These are phyloP conservation scores for Rhadina sibilatrix DNA, from an alignment of 2,113 vertebrate genomes.

Conservation along the genomic window DNA sequence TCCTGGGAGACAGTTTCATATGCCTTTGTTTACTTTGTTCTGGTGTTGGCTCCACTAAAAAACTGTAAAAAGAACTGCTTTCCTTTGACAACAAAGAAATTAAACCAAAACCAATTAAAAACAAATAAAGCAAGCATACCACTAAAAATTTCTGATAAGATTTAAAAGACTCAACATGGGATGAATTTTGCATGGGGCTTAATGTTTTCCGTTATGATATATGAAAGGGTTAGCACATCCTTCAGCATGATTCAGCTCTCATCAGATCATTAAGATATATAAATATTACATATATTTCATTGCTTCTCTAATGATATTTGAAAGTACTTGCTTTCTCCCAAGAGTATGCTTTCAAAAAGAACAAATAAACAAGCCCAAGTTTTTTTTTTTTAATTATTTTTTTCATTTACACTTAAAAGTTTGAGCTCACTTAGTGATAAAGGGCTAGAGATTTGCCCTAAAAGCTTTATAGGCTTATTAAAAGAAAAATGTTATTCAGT, in stretches of 20 bases:
- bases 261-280: background rate
- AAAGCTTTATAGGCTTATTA: background rate
- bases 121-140: background rate
- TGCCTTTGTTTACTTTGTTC: background rate
- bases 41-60: background rate
- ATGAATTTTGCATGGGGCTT: background rate
- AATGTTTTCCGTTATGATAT: background rate
- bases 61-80: background rate
- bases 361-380: slow-evolving; percentile 16
- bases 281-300: background rate
- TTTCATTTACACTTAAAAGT: background rate
- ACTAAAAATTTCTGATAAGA: background rate
- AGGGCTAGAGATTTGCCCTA: background rate
- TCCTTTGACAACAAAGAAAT: background rate
- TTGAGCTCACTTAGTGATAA: background rate
- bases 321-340: background rate
- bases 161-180: background rate
- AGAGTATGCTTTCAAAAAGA: background rate
- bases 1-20: background rate
- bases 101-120: background rate
- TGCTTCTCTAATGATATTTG: background rate
- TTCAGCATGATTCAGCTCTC: background rate
- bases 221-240: background rate
- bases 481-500: background rate
- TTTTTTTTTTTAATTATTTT: background rate